Evolutionary conservation across 2,888 invertebrate genomes (phyloP), one percentile per base, ranked within the genome.

Genomic region (Tortricodes alternella): DNA sequence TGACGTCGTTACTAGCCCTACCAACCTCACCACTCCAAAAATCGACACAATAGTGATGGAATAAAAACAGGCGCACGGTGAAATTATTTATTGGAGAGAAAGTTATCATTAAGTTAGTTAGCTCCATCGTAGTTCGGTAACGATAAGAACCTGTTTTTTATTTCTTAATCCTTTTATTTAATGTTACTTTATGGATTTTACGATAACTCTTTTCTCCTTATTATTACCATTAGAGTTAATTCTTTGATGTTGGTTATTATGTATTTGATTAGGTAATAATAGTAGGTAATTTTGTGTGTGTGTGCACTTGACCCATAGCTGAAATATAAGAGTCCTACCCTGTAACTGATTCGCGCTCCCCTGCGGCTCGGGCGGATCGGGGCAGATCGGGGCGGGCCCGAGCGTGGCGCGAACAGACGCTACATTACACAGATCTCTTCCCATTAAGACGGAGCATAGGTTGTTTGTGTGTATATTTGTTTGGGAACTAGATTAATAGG

Each of bases 111-210:
- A 49, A 39, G 55, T 57, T 62, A 52, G 52, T 56, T 43, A 51
- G 24, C 44, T 57, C 57, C 46, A 46, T 39, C 39, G 39, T 52
- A 53, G 46, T 43, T 46, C 46, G 59, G 48, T 67, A 66, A 75
- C 67, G 62, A 65, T 66, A 67, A 71, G 72, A 74, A 77, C 76
- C 76, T 75, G 73, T 75, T 78, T 66, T 65, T 60, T 65, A 62
- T 58, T 65, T 80, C 78, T 71, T 80, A 76, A 78, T 80, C 73
- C 71, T 66, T 80, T 80, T 84, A 81, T 84, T 83, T 86, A 85
- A 88, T 82, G 87, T 89, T 86, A 89, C 85, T 88, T 87, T 87
- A 38, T 87, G 85, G 70, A 85, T 83, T 83, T 76, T 86, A 88
- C 84, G 85, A 73, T 77, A 75, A 73, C 70, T 78, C 32, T 82